Evolutionary conservation across 2,888 invertebrate species (phyloP).

Genomic region (Leptopterna dolabrata): DNA sequence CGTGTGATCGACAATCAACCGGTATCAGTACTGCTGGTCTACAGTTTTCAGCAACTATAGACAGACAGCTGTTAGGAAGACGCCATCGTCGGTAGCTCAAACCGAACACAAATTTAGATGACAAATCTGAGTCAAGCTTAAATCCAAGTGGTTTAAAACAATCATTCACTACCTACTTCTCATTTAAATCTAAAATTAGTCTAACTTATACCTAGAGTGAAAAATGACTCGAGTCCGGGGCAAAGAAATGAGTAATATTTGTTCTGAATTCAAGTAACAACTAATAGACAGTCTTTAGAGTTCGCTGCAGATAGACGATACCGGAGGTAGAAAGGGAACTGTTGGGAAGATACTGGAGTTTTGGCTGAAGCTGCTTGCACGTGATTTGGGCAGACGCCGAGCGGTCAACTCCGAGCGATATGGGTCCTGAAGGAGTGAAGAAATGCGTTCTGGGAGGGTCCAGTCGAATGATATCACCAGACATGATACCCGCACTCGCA

Average conservation of each 20-base stretch:
- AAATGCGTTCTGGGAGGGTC: constrained; percentile 37
- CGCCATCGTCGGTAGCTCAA: too few species aligned
- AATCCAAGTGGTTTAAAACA: neutral
- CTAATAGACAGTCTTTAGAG: constrained; percentile 48
- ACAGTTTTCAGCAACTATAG: too few species aligned
- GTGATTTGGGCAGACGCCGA: neutral
- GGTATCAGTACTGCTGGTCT: too few species aligned
- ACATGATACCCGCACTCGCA: neutral
- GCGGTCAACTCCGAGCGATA: constrained; percentile 1
- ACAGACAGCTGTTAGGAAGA: too few species aligned
- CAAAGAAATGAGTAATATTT: neutral
- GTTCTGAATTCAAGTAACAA: constrained; percentile 32
- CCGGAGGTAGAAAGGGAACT: constrained; percentile 31
- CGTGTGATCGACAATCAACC: too few species aligned
- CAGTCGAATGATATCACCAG: constrained; percentile 24
- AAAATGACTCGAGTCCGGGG: constrained; percentile 10
- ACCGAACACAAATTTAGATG: too few species aligned
- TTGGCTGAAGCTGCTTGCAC: neutral
- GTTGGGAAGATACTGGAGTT: constrained; percentile 18
- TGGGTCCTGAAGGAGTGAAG: constrained; percentile 47
- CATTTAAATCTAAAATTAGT: neutral
- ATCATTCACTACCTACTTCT: neutral
- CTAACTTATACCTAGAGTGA: constrained; percentile 5
- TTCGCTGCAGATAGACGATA: constrained; percentile 43
- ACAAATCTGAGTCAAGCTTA: neutral